phyloP scores from a whole-genome alignment of 2,888 invertebrate genomes.

The Scaptomyza tumidula region DNA sequence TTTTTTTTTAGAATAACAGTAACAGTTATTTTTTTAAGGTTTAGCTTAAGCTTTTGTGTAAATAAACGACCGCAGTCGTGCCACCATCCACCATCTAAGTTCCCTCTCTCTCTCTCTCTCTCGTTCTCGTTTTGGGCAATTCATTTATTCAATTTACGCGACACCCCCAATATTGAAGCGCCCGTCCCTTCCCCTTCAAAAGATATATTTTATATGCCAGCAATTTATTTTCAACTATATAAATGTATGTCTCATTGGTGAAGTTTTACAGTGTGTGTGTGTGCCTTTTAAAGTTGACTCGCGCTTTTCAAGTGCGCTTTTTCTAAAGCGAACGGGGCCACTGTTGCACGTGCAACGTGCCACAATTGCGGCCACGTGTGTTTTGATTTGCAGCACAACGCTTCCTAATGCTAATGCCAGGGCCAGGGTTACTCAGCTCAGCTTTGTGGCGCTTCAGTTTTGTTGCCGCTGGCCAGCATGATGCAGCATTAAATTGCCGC shows the following conservation, averaged over 20 bases:
- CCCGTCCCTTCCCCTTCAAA: constrained; percentile 9
- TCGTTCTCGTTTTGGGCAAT: constrained; percentile 69
- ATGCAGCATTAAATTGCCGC: constrained; percentile 84
- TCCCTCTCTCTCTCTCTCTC: constrained; percentile 43
- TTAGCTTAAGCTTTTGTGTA: constrained; percentile 82
- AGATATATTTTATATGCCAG: constrained; percentile 24
- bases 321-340: constrained; percentile 12
- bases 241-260: constrained; percentile 13
- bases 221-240: constrained; percentile 51
- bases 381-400: constrained; percentile 84
- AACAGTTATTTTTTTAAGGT: constrained; percentile 81
- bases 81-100: constrained; percentile 45
- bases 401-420: constrained; percentile 49
- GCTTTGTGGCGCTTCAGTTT: constrained; percentile 9
- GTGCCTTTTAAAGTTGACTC: constrained; percentile 58
- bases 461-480: constrained; percentile 77
- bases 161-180: constrained; percentile 72
- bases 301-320: constrained; percentile 71
- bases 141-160: constrained; percentile 82
- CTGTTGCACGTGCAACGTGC: constrained; percentile 80
- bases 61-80: constrained; percentile 77
- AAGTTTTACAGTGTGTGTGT: background rate
- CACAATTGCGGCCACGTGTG: constrained; percentile 85
- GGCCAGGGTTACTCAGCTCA: background rate
- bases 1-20: constrained; percentile 77